Percentiles rank a stretch among this genome's conserved stretches.
These are phyloP conservation scores for Bembecia ichneumoniformis DNA, from an alignment of 2,888 invertebrate genomes.

Conservation along the genomic window DNA sequence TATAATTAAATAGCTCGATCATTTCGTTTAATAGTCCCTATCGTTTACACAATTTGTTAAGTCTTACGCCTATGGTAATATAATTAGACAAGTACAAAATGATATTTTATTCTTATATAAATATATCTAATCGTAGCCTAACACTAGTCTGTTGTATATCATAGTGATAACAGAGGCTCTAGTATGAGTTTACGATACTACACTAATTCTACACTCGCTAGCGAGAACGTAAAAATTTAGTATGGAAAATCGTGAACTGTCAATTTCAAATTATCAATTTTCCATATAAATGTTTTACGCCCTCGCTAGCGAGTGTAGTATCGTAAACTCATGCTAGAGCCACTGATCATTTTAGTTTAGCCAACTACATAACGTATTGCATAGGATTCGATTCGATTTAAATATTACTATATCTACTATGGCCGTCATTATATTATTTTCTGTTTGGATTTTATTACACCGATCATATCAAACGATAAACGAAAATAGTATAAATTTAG, in stretches of 20 bases:
- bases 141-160: slow-evolving; percentile 66
- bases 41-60: slow-evolving; percentile 66
- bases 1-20: slow-evolving; percentile 43
- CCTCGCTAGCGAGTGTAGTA: too few species aligned
- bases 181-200: too few species aligned
- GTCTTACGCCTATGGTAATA: slow-evolving; percentile 64
- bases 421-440: not conserved
- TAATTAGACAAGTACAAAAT: slow-evolving; percentile 72
- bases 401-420: not conserved
- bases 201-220: too few species aligned
- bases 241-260: too few species aligned
- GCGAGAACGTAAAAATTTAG: too few species aligned
- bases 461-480: too few species aligned
- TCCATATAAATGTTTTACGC: too few species aligned
- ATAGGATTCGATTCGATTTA: not conserved
- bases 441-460: too few species aligned
- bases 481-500: too few species aligned
- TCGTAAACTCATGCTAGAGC: too few species aligned
- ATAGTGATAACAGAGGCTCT: slow-evolving; percentile 43
- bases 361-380: not conserved
- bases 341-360: slow-evolving; percentile 13
- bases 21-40: slow-evolving; percentile 60
- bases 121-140: slow-evolving; percentile 64
- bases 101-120: slow-evolving; percentile 65
- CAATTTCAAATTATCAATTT: too few species aligned